Conservation (phyloP, 2,113 vertebrate genomes). For the Chroicocephalus ridibundus region DNA sequence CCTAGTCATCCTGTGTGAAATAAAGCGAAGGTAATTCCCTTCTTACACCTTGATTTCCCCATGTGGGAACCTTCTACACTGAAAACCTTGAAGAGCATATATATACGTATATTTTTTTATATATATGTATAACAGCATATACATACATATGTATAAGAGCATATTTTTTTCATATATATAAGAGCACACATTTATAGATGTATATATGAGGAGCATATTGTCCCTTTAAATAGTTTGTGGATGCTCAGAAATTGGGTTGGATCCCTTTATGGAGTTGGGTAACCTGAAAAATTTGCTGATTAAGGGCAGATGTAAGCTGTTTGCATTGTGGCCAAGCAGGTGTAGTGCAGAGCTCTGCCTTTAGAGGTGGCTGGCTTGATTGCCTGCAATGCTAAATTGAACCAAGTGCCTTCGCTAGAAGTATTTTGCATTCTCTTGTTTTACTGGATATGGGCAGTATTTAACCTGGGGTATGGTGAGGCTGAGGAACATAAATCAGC, state of each 20-base stretch:
- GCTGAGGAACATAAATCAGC: neutral
- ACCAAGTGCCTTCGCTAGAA: neutral
- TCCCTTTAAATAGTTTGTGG: neutral
- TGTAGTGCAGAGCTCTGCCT: neutral
- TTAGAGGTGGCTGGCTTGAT: neutral
- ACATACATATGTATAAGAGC: neutral
- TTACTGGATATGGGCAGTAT: neutral
- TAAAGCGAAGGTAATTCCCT: neutral
- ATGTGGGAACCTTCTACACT: neutral
- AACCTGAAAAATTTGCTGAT: neutral
- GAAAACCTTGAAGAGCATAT: neutral
- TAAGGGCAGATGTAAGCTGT: neutral
- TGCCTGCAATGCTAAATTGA: neutral
- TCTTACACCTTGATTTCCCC: neutral
- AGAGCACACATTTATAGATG: neutral
- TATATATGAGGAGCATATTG: neutral
- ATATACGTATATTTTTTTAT: neutral
- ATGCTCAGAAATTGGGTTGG: neutral
- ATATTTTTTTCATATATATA: too few relatives aligned
- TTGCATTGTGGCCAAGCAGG: neutral
- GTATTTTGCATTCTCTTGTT: neutral
- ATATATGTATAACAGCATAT: neutral
- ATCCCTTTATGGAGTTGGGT: neutral
- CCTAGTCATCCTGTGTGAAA: neutral
- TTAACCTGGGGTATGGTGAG: neutral